phyloP scores from a whole-genome alignment of 2,888 invertebrate genomes.

The Leucophenga maculata region DNA sequence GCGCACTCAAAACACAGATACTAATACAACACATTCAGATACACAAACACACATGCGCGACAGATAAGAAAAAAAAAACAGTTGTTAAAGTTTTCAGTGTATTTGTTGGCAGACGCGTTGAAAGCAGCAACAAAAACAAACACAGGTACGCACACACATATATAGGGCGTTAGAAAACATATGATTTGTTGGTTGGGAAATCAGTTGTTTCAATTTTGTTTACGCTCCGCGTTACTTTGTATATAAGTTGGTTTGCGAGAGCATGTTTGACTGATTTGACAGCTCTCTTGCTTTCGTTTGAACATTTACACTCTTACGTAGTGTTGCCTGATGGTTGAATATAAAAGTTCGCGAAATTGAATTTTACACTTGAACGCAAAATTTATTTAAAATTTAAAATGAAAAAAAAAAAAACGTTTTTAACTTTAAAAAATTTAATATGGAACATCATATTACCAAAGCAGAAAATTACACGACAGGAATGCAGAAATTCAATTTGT shows the following conservation, averaged over 20 bases:
- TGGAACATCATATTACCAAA: no score
- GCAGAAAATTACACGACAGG: no score
- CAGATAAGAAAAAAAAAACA: conserved; percentile 20
- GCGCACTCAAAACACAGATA: conserved; percentile 49
- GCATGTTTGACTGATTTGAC: no score
- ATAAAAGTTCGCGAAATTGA: no score
- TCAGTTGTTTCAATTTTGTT: conserved; percentile 51
- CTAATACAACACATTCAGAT: conserved; percentile 30
- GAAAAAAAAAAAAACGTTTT: conserved; percentile 27
- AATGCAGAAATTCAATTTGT: no score
- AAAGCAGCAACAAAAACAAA: background rate
- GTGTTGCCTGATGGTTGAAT: background rate
- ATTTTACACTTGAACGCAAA: no score
- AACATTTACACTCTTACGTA: background rate
- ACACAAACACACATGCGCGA: background rate
- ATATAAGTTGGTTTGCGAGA: background rate
- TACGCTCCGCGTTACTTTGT: conserved; percentile 38
- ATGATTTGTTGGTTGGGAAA: conserved; percentile 58
- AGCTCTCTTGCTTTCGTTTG: no score
- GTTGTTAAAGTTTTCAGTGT: no score
- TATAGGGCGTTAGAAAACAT: conserved; percentile 54
- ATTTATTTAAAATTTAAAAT: no score
- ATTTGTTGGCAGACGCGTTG: conserved; percentile 14
- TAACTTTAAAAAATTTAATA: no score
- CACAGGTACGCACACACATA: background rate